Evolutionary conservation across 2,888 invertebrate genomes (phyloP), one percentile per base, ranked within the genome.

Genomic region (Rhogogaster chlorosoma): DNA sequence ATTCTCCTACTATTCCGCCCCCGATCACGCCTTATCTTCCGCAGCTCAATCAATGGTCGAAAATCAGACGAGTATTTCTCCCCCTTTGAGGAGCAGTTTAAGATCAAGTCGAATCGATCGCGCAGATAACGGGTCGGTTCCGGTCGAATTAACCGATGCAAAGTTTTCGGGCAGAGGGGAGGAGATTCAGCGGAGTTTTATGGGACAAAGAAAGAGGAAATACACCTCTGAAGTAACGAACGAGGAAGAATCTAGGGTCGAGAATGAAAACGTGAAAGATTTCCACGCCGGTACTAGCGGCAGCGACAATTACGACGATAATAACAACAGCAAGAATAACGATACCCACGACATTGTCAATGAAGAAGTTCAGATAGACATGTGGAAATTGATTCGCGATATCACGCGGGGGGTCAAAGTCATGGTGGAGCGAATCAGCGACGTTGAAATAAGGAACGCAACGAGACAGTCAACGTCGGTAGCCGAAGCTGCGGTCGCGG

Each of bases 331-430:
- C 7, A 42, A 36, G 5, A 80, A 22, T 36, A 26, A 57, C 2
- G 22, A 61, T 80, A 80, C 12, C 38, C 18, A 80, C 6, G 26
- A 86, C 22, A 5, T 82, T n/a, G 84, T 67, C 18, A 85, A 87
- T 32, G 77, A 78, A 67, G 89, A 91, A 57, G 84, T 89, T 36
- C 89, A 87, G 53, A 84, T 93, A 70, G 89, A 93, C 85, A 90
- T 92, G 88, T 88, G 89, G 85, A 93, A 93, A 88, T 90, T 93
- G n/a, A 87, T 93, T 77, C 90, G 89, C 49, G 92, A 93, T 75
- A 90, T 93, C 61, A 91, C 90, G 3, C 89, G 88, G 83, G 93
- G 92, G 82, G 93, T 89, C 49, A 91, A 90, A 86, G 92, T 93
- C 45, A 91, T 93, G 18, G 86, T 93, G 67, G 89, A 87, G 82